Conservation (phyloP, 92 coral and sea anemone species). For the Epizoanthus illoricatus region DNA sequence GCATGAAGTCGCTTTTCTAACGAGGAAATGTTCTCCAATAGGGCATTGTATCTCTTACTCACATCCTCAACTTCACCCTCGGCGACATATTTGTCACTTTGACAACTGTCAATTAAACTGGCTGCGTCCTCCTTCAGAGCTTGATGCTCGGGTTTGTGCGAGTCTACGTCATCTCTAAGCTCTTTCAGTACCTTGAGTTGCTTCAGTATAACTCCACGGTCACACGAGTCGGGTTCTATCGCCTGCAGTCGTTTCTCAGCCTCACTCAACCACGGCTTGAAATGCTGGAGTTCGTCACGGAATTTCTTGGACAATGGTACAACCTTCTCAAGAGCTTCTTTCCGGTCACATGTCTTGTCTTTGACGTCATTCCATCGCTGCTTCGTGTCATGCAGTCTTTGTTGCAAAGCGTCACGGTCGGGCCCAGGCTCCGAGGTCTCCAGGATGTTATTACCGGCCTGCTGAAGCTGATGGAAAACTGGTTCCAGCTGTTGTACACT, state of each 20-base stretch:
- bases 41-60: constrained; percentile 75
- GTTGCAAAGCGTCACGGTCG: constrained; percentile 86
- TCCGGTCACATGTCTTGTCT: constrained; percentile 78
- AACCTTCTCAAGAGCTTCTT: constrained; percentile 78
- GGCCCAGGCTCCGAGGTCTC: constrained; percentile 97
- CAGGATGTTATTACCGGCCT: constrained; percentile 74
- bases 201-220: constrained; percentile 74
- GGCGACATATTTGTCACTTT: constrained; percentile 85
- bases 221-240: constrained; percentile 71
- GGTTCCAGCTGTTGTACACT: constrained; percentile 82
- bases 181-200: constrained; percentile 69
- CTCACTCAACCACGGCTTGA: constrained; percentile 86
- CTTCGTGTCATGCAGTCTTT: constrained; percentile 82
- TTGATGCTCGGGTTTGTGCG: constrained; percentile 72
- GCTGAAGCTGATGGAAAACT: constrained; percentile 81
- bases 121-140: constrained; percentile 72
- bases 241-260: constrained; percentile 74
- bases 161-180: constrained; percentile 68
- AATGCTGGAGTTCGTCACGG: constrained; percentile 67
- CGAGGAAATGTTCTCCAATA: constrained; percentile 53
- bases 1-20: constrained; percentile 64
- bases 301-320: constrained; percentile 90
- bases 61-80: constrained; percentile 91
- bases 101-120: constrained; percentile 75
- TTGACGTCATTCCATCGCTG: constrained; percentile 81